Evolutionary conservation across 2,797 vertebrate genomes (phyloP), one percentile per base, ranked within the genome.

Genomic region (Dendrocincla tyrannina): DNA sequence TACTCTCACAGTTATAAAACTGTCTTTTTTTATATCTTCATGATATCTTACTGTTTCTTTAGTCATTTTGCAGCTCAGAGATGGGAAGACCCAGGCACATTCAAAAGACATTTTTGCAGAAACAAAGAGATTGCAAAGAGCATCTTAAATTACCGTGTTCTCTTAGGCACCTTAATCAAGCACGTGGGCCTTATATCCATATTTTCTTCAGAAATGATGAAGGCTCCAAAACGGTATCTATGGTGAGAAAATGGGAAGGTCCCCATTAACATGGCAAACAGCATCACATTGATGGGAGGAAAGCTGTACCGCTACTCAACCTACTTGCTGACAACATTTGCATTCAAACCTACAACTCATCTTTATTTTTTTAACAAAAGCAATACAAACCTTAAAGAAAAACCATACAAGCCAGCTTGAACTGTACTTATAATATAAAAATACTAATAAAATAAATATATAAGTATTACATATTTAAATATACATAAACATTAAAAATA

Each of bases 1-100:
- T 72, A 88, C 32, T 92, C 46, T 62, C 58, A 77, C 11, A 55
- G 82, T 85, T 77, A 68, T 88, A 95, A 92, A 96, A 91, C 72
- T 79, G 84, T 83, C 93, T 80, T 33, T 60, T 80, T 89, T 82
- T 83, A 79, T 72, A 78, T 69, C 76, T 89, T 93, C 58, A 80
- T 82, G 60, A 76, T 64, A 83, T 42, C 33, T 89, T 47, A 77
- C 37, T 67, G 55, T 69, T 82, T 72, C 78, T 75, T 88, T 88
- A 89, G 84, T 81, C 78, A 63, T 95, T 53, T 28, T 68, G 13
- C 72, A 89, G 59, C 75, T 85, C 30, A 53, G 33, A 85, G 49
- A 67, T 39, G 3, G 20, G 24, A 79, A 85, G 75, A 47, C n/a
- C 27, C 32, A 64, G 41, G 42, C 18, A 81, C 25, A 62, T 33